Conservation (phyloP, 2,888 invertebrate species). For the Parnassius apollo region DNA sequence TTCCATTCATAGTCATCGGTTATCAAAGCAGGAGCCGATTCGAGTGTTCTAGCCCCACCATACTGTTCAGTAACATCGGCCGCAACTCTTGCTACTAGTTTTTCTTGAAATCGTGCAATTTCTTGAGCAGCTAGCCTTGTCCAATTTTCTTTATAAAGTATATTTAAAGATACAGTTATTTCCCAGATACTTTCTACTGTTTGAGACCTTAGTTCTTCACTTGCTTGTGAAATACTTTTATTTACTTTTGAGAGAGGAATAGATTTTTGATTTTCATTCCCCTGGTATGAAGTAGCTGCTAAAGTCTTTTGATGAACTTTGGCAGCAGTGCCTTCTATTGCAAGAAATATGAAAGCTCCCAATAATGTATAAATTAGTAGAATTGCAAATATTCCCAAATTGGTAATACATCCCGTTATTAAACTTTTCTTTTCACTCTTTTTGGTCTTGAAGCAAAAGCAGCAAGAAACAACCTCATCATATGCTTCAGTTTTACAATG, state of each 20-base stretch:
- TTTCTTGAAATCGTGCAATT: slow-evolving; percentile 88
- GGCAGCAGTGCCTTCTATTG: slow-evolving; percentile 87
- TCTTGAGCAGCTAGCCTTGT: slow-evolving; percentile 88
- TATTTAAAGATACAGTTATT: slow-evolving; percentile 92
- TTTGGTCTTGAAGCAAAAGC: slow-evolving; percentile 74
- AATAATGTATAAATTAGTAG: slow-evolving; percentile 88
- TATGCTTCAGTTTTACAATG: slow-evolving; percentile 65
- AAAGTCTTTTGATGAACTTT: slow-evolving; percentile 76
- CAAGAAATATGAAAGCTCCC: slow-evolving; percentile 91
- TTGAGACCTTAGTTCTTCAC: slow-evolving; percentile 70
- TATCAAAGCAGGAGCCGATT: slow-evolving; percentile 65
- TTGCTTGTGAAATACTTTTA: slow-evolving; percentile 65
- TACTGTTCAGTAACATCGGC: slow-evolving; percentile 86
- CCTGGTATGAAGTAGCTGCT: slow-evolving; percentile 73
- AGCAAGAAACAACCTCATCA: slow-evolving; percentile 70
- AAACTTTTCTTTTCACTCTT: slow-evolving; percentile 73
- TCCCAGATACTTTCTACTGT: slow-evolving; percentile 96
- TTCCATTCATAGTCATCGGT: slow-evolving; percentile 89
- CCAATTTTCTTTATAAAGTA: slow-evolving; percentile 94
- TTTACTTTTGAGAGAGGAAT: slow-evolving; percentile 59
- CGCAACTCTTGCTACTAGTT: slow-evolving; percentile 87
- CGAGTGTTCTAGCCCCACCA: slow-evolving; percentile 67
- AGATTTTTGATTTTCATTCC: slow-evolving; percentile 59
- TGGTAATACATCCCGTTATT: slow-evolving; percentile 87
- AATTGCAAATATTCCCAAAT: slow-evolving; percentile 90